Percentiles rank a stretch among this genome's conserved stretches.
Conservation (phyloP, 2,113 vertebrate species). For the Lontra canadensis region DNA sequence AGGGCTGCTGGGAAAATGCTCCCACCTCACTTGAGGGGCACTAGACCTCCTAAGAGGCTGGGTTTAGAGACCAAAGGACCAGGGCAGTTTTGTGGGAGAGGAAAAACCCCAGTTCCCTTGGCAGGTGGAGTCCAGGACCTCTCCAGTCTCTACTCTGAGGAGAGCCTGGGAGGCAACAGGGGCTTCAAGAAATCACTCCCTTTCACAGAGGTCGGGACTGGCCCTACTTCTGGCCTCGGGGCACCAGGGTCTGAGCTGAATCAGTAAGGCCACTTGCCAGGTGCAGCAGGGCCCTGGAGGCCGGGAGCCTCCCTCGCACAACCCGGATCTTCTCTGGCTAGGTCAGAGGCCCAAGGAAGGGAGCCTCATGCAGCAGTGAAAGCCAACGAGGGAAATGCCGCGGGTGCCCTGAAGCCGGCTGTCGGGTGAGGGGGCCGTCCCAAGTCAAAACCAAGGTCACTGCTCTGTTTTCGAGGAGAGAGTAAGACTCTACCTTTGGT, state of each 20-base stretch:
- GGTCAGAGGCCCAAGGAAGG: not conserved
- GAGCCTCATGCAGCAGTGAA: not conserved
- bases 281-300: not conserved
- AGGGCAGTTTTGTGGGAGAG: not conserved
- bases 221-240: not conserved
- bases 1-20: not conserved
- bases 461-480: conserved; percentile 57
- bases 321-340: not conserved
- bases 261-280: not conserved
- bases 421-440: not conserved
- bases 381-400: not conserved
- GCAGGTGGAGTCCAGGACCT: not conserved
- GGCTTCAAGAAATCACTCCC: not conserved
- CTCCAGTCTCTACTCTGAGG: not conserved
- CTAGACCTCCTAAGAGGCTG: not conserved
- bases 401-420: not conserved
- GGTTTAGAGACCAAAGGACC: not conserved
- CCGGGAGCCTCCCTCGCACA: not conserved
- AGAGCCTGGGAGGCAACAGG: not conserved
- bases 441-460: not conserved
- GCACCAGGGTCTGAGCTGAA: not conserved
- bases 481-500: conserved; percentile 50
- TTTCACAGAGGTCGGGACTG: not conserved
- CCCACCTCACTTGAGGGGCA: not conserved
- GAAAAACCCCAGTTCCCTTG: not conserved